These are phyloP conservation scores for Fopius arisanus DNA, from an alignment of 1,140 invertebrate genomes.

Conservation along the genomic window DNA sequence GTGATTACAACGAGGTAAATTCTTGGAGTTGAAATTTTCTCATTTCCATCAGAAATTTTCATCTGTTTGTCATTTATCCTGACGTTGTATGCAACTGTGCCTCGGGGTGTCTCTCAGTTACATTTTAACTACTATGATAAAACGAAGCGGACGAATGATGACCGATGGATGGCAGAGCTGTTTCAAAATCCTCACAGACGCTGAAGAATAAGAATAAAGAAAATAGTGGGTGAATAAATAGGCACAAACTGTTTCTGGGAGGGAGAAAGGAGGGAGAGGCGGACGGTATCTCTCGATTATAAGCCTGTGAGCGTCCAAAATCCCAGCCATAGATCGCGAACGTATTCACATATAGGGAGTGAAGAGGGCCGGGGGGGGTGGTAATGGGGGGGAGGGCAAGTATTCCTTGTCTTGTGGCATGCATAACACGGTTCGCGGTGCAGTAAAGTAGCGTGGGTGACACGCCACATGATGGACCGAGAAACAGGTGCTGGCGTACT, in stretches of 20 bases:
- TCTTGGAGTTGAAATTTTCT: background rate
- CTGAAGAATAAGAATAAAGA: background rate
- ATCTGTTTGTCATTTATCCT: background rate
- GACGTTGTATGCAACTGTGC: background rate
- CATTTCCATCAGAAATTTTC: background rate
- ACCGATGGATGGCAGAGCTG: background rate
- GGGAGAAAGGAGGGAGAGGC: conserved; percentile 24
- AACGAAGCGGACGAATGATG: conserved; percentile 4
- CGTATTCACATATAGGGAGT: background rate
- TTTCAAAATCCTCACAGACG: background rate
- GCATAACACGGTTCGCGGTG: conserved; percentile 61
- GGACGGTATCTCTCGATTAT: conserved; percentile 56
- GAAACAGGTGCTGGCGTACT: conserved; percentile 59
- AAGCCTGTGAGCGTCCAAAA: conserved; percentile 43
- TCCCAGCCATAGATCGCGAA: conserved; percentile 54
- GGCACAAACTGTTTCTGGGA: conserved; percentile 47
- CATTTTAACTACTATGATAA: conserved; percentile 2
- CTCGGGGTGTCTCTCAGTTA: background rate
- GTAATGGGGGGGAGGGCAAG: conserved; percentile 14
- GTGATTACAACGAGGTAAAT: background rate
- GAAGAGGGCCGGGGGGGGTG: background rate
- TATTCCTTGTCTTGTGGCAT: conserved; percentile 54
- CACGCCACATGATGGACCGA: conserved; percentile 60
- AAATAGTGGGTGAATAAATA: conserved; percentile 15
- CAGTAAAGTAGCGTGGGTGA: conserved; percentile 64